Conservation (phyloP, 2,113 vertebrate species). For the Prochilodus magdalenae region DNA sequence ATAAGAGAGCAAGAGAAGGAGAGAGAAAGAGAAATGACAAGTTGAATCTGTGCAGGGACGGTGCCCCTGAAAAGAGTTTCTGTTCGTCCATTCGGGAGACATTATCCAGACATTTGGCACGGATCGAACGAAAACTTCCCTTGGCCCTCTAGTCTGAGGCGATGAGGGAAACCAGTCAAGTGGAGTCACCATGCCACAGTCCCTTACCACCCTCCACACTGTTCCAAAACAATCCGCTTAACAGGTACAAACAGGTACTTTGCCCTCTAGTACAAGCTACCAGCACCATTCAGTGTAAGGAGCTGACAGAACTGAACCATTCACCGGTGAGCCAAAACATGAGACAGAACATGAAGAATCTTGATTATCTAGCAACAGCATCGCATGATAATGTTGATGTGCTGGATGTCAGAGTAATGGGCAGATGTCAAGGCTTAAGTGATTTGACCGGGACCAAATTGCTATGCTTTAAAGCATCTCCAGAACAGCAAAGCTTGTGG, state of each 20-base stretch:
- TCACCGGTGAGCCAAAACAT: too few species aligned
- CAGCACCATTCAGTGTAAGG: too few species aligned
- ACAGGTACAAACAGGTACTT: neutral
- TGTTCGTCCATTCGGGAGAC: constrained; percentile 71
- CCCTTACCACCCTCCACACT: constrained; percentile 12
- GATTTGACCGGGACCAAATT: too few species aligned
- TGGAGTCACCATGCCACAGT: constrained; percentile 33
- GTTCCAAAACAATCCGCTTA: neutral
- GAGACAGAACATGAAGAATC: too few species aligned
- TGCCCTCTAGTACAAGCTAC: too few species aligned
- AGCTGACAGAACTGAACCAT: too few species aligned
- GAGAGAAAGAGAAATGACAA: constrained; percentile 33
- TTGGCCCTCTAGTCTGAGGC: constrained; percentile 58
- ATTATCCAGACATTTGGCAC: constrained; percentile 74
- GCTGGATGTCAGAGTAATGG: too few species aligned
- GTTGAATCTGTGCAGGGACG: constrained; percentile 65
- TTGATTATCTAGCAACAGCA: too few species aligned
- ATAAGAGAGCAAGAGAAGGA: constrained; percentile 20
- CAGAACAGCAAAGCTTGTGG: too few species aligned
- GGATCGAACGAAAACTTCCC: constrained; percentile 70
- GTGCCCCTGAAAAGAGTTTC: constrained; percentile 68
- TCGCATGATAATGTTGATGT: too few species aligned
- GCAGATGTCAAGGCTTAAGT: too few species aligned
- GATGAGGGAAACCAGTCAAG: constrained; percentile 55
- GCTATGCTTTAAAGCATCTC: too few species aligned